Base-by-base conservation (phyloP, 92 coral and sea anemone genomes). In the Plumapathes pennacea region DNA sequence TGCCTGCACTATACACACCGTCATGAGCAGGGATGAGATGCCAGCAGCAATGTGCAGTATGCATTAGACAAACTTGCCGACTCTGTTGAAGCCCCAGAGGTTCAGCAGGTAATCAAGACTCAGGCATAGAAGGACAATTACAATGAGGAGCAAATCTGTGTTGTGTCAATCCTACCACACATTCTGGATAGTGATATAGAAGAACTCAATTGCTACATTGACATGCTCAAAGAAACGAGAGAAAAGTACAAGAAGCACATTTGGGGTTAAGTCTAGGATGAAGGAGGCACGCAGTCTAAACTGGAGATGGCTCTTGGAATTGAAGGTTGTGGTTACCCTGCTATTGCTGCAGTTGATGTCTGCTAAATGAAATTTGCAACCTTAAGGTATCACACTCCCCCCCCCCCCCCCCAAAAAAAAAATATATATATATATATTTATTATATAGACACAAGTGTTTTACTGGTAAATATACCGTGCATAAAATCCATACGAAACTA, bases 241-340 rank as follows among this genome's bases (percentile, higher is more conserved):
- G 92, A 85, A 56, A 85, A 85, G 36, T 85, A 85, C 84, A 85
- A 85, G 72, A 75, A 62, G 29, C 68, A 69, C 14, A 40, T 62
- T 32, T 85, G 94, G 94, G 94, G 94, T 2, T 85, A 84, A 84
- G 46, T 85, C 39, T 85, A 88, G 94, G 67, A 65, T 7, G 94
- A 85, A 44, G 94, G 88, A 34, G 94, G 88, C 22, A 69, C 73
- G 18, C 94, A 85, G 32, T 38, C 67, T n/a, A 85, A 80, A 53
- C 88, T 85, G 13, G 94, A 85, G 54, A 81, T 69, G 17, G 72
- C 88, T 42, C 50, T 85, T 10, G 94, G 85, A 46, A 72, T 85
- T 72, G 94, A 88, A 32, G 94, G 94, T n/a, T 85, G 80, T 53
- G 94, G 94, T 12, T 85, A 85, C 41, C 94, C 94, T 9, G 83